Percentiles rank a stretch among this genome's conserved stretches.
phyloP scores from a whole-genome alignment of 2,113 vertebrate genomes.

The Miniopterus natalensis region DNA sequence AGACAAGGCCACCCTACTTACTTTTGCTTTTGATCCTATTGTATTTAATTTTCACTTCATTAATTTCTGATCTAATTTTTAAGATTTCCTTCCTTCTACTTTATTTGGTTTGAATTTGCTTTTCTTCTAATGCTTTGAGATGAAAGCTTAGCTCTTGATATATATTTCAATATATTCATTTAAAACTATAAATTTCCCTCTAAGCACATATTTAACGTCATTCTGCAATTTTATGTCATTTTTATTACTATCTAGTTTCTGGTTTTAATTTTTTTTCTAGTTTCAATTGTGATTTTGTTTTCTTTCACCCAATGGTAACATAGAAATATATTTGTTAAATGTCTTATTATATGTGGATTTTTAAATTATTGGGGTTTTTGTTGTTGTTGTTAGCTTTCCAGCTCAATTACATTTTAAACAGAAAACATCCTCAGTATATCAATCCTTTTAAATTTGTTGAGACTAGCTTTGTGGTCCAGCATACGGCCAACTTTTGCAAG shows the following conservation, averaged over 20 bases:
- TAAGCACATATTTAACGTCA: not conserved
- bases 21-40: not conserved
- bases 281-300: not conserved
- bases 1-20: not conserved
- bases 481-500: not conserved
- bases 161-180: not conserved
- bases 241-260: not conserved
- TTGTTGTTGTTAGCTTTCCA: not conserved
- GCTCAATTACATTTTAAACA: not conserved
- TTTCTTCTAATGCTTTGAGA: constrained; percentile 19
- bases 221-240: not conserved
- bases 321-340: not conserved
- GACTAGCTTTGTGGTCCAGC: not conserved
- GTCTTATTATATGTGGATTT: not conserved
- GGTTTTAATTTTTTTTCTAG: not conserved
- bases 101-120: not conserved
- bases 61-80: not conserved
- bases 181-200: not conserved
- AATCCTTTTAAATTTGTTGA: not conserved
- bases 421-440: not conserved
- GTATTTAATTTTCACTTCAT: not conserved
- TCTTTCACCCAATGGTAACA: not conserved
- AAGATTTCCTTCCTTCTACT: not conserved
- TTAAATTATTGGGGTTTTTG: not conserved
- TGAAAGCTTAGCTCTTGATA: not conserved